phyloP scores from a whole-genome alignment of 2,113 vertebrate genomes.

The Tonatia bakeri region DNA sequence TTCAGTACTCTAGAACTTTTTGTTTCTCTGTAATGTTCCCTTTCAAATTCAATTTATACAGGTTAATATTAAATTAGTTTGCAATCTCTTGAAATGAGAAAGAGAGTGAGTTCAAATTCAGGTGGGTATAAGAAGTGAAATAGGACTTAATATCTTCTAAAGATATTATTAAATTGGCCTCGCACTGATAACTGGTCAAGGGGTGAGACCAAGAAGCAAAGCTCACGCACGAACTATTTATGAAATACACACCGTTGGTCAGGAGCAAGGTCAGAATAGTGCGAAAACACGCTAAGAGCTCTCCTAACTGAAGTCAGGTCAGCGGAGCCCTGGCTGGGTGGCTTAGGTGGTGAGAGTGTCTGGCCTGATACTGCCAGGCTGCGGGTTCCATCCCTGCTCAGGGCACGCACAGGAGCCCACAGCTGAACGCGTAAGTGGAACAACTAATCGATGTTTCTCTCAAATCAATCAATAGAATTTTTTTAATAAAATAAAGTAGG shows the following conservation, averaged over 20 bases:
- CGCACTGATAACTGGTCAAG: not conserved
- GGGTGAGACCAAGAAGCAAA: not conserved
- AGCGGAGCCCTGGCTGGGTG: too few species aligned
- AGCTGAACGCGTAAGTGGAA: too few species aligned
- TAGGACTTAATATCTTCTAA: not conserved
- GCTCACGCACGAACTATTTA: not conserved
- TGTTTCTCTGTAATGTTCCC: not conserved
- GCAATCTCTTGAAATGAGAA: not conserved
- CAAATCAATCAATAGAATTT: too few species aligned
- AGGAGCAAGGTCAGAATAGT: not conserved
- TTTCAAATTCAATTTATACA: constrained; percentile 1
- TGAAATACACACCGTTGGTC: not conserved
- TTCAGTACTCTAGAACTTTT: not conserved
- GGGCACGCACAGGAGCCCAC: too few species aligned
- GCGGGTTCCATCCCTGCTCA: too few species aligned
- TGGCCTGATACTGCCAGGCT: too few species aligned
- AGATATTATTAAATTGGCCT: not conserved
- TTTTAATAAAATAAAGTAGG: not conserved
- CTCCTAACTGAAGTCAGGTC: not conserved
- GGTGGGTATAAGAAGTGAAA: not conserved
- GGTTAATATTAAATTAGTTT: not conserved
- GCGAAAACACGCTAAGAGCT: not conserved
- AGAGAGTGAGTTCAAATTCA: not conserved
- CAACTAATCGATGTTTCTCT: too few species aligned
- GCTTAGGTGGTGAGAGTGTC: too few species aligned